phyloP scores from a whole-genome alignment of 2,113 vertebrate genomes.

The Bubo bubo region DNA sequence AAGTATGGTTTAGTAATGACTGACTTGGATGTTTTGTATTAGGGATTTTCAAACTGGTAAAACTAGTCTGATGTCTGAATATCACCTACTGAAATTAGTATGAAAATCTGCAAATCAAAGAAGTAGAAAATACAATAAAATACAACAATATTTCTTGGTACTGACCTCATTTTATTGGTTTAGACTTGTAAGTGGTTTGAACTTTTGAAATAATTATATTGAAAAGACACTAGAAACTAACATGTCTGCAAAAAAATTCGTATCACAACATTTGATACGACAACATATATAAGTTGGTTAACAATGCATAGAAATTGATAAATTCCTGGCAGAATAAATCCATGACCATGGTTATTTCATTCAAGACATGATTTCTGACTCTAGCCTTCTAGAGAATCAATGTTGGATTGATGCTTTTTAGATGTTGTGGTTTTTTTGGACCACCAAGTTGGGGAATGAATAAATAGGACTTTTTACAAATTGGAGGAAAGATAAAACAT shows the following conservation, averaged over 20 bases:
- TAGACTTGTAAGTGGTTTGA: not conserved
- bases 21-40: not conserved
- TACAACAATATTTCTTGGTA: not conserved
- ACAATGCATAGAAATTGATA: not conserved
- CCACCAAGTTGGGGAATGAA: not conserved
- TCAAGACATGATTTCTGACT: not conserved
- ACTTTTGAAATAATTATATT: not conserved
- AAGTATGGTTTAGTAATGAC: not conserved
- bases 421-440: not conserved
- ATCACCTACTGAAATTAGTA: not conserved
- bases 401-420: not conserved
- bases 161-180: conserved; percentile 9
- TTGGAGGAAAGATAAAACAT: not conserved
- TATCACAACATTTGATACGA: not conserved
- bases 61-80: not conserved
- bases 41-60: not conserved
- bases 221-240: conserved; percentile 20
- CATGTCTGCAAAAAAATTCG: not conserved
- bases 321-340: not conserved
- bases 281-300: not conserved
- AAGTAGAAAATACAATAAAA: conserved; percentile 16
- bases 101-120: not conserved
- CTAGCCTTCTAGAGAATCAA: not conserved
- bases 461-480: not conserved
- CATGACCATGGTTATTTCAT: not conserved